Percentiles rank a stretch among this genome's conserved stretches.
Conservation (phyloP, 2,797 vertebrate genomes). For the Galagoides demidoff region DNA sequence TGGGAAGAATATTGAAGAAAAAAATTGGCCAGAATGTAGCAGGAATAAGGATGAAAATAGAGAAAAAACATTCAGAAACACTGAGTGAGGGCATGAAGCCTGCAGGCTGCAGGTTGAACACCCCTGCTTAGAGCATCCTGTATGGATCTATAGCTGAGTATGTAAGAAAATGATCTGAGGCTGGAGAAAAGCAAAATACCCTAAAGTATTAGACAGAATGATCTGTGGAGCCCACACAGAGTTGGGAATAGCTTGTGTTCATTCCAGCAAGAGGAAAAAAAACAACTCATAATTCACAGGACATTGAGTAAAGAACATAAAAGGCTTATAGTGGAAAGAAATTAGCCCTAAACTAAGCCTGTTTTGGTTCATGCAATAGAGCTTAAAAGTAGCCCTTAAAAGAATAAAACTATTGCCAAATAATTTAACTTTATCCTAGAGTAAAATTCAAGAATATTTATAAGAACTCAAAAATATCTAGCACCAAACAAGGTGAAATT, state of each 20-base stretch:
- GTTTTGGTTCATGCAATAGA: background rate
- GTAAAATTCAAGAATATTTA: background rate
- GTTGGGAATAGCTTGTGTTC: background rate
- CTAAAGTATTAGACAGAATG: background rate
- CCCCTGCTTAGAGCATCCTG: background rate
- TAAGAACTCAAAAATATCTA: background rate
- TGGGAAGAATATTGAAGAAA: background rate
- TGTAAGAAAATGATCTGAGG: background rate
- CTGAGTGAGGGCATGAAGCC: background rate
- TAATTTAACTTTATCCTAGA: background rate
- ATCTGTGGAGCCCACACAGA: background rate
- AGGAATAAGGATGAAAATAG: background rate
- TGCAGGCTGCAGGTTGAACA: too few species aligned
- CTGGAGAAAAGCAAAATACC: background rate
- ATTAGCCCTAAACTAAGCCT: background rate
- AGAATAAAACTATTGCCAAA: background rate
- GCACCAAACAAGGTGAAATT: background rate
- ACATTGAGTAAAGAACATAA: background rate
- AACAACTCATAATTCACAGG: background rate
- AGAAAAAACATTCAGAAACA: background rate
- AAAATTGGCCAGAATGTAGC: background rate
- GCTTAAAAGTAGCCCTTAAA: background rate
- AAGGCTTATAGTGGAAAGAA: background rate
- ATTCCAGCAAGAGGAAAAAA: background rate
- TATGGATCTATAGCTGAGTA: background rate